These are phyloP conservation scores for Lithophane ornitopus DNA, from an alignment of 2,888 invertebrate genomes.

Conservation along the genomic window DNA sequence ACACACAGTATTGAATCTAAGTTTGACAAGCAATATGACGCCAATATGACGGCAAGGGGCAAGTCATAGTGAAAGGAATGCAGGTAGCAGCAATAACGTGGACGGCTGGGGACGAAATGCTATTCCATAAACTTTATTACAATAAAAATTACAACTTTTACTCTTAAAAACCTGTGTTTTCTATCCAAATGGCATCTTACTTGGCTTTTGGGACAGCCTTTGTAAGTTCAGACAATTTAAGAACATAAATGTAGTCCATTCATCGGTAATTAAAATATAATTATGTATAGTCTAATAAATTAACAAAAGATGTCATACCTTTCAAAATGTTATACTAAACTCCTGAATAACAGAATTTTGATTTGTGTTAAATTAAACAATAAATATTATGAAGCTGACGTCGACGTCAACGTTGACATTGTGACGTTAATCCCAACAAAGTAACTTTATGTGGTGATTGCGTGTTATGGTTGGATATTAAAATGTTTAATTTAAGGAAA, in stretches of 20 bases:
- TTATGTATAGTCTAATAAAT: no score
- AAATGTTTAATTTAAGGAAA: slow-evolving; percentile 32
- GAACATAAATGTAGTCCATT: background rate
- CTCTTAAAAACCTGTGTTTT: background rate
- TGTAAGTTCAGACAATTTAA: background rate
- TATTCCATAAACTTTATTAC: no score
- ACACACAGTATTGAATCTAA: no score
- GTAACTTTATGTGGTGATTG: slow-evolving; percentile 40
- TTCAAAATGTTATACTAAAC: slow-evolving; percentile 9
- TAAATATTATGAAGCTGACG: slow-evolving; percentile 39
- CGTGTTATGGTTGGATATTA: slow-evolving; percentile 28
- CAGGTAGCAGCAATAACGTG: no score
- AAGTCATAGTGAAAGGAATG: no score
- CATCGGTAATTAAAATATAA: background rate
- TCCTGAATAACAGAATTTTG: slow-evolving; percentile 3
- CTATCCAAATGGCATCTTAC: background rate
- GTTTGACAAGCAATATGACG: no score
- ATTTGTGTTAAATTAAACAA: slow-evolving; percentile 30
- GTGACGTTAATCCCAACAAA: slow-evolving; percentile 44
- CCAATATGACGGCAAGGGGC: no score
- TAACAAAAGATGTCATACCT: background rate
- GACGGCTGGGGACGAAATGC: background rate
- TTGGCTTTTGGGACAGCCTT: background rate
- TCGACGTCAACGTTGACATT: slow-evolving; percentile 26
- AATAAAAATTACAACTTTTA: background rate